Evolutionary conservation across 1,140 invertebrate species (phyloP).

Genomic region (Psix sp.): DNA sequence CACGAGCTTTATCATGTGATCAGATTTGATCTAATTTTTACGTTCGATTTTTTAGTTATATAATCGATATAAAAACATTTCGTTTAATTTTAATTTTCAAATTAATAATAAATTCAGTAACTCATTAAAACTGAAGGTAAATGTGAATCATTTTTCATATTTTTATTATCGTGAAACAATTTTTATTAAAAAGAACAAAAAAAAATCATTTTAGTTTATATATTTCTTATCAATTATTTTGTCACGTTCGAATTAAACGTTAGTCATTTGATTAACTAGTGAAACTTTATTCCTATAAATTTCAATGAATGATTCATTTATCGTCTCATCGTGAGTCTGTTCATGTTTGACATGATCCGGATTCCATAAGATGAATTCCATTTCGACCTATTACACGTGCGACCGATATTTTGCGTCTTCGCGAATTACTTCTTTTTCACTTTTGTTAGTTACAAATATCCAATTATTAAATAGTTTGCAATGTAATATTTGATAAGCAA

Average conservation of each 20-base stretch:
- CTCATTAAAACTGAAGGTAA: too few relatives aligned
- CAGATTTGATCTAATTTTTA: too few relatives aligned
- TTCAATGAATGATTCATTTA: slow-evolving; percentile 43
- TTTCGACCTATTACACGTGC: slow-evolving; percentile 56
- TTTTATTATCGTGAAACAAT: too few relatives aligned
- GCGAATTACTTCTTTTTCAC: slow-evolving; percentile 29
- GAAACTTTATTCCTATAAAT: slow-evolving; percentile 12
- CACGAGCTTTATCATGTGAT: background rate
- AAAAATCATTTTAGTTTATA: too few relatives aligned
- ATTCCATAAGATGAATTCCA: slow-evolving; percentile 57
- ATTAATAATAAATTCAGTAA: too few relatives aligned
- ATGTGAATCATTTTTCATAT: too few relatives aligned
- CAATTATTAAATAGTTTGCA: too few relatives aligned
- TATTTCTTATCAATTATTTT: too few relatives aligned
- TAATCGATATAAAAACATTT: too few relatives aligned
- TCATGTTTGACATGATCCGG: slow-evolving; percentile 64
- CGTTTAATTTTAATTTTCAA: background rate
- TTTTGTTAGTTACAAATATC: slow-evolving; percentile 12
- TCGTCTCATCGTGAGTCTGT: slow-evolving; percentile 50
- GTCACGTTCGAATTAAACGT: slow-evolving; percentile 9
- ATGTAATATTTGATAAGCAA: slow-evolving; percentile 1
- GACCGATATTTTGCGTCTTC: slow-evolving; percentile 50
- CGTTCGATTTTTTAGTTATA: too few relatives aligned
- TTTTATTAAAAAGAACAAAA: too few relatives aligned
- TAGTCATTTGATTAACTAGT: slow-evolving; percentile 38